These are phyloP conservation scores for Siniperca obscura DNA, from an alignment of 2,797 vertebrate species.

Conservation along the genomic window DNA sequence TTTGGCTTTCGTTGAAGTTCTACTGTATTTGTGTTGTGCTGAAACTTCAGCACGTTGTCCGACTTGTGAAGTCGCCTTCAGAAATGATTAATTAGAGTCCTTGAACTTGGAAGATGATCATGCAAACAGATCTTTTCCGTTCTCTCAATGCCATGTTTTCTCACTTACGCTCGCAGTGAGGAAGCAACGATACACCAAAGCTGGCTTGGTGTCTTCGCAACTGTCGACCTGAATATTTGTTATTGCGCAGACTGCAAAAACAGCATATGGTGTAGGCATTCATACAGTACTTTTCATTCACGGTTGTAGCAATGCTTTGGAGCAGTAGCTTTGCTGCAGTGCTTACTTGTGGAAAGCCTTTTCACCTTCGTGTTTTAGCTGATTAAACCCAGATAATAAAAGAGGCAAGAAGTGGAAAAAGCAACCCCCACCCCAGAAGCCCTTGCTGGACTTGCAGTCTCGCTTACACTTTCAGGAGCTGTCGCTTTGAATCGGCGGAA, in stretches of 20 bases:
- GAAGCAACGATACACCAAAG: constrained; percentile 73
- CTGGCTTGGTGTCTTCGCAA: constrained; percentile 79
- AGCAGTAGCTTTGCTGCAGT: constrained; percentile 49
- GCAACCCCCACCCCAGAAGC: constrained; percentile 69
- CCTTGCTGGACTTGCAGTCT: constrained; percentile 81
- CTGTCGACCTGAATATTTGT: constrained; percentile 84
- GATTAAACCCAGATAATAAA: constrained; percentile 80
- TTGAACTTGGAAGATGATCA: constrained; percentile 76
- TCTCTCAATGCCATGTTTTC: constrained; percentile 75
- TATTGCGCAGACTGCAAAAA: constrained; percentile 76
- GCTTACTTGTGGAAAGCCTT: constrained; percentile 65
- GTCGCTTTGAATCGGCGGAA: constrained; percentile 89
- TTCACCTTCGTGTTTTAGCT: constrained; percentile 69
- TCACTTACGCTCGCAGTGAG: constrained; percentile 70
- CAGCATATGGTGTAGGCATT: constrained; percentile 84
- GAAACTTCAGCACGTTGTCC: constrained; percentile 68
- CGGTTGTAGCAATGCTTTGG: constrained; percentile 53
- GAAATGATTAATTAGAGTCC: constrained; percentile 83
- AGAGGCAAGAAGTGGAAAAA: constrained; percentile 74
- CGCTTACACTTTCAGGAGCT: constrained; percentile 83
- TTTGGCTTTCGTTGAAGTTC: constrained; percentile 43
- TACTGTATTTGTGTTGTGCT: constrained; percentile 36
- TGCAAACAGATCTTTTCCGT: constrained; percentile 78
- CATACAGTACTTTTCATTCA: constrained; percentile 72
- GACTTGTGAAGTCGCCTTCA: constrained; percentile 68